Evolutionary conservation across 2,113 vertebrate genomes (phyloP).

Genomic region (Chiloscyllium plagiosum): DNA sequence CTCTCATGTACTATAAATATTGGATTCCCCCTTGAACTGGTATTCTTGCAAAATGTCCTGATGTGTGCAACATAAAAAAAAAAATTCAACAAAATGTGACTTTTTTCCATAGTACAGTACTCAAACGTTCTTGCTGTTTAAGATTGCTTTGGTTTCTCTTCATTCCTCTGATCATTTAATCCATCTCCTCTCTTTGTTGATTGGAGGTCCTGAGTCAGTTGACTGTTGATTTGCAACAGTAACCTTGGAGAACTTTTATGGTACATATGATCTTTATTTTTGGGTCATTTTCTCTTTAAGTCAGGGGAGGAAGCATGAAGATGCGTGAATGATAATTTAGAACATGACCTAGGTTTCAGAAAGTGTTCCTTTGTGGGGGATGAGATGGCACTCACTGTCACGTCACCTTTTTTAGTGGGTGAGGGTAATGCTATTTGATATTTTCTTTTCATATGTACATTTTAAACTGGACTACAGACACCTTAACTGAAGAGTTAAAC

Average conservation of each 20-base stretch:
- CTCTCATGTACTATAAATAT: too few species aligned
- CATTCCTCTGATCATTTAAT: not conserved
- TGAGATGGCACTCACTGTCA: not conserved
- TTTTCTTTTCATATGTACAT: not conserved
- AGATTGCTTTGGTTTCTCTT: not conserved
- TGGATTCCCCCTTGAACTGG: too few species aligned
- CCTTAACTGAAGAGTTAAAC: not conserved
- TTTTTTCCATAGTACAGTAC: too few species aligned
- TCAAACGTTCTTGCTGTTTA: too few species aligned
- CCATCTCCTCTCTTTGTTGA: not conserved
- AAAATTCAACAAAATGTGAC: too few species aligned
- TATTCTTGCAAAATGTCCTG: too few species aligned
- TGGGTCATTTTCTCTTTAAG: not conserved
- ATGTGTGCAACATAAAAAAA: too few species aligned
- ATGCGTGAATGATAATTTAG: not conserved
- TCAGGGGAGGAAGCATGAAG: not conserved
- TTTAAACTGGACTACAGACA: not conserved
- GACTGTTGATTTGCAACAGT: not conserved
- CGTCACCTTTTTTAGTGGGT: not conserved
- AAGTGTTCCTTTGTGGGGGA: not conserved
- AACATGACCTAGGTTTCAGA: not conserved
- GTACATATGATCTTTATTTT: not conserved
- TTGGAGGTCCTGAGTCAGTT: not conserved
- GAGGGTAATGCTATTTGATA: not conserved
- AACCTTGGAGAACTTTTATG: not conserved